These are phyloP conservation scores for Alosa alosa DNA, from an alignment of 2,113 vertebrate species.

Conservation along the genomic window DNA sequence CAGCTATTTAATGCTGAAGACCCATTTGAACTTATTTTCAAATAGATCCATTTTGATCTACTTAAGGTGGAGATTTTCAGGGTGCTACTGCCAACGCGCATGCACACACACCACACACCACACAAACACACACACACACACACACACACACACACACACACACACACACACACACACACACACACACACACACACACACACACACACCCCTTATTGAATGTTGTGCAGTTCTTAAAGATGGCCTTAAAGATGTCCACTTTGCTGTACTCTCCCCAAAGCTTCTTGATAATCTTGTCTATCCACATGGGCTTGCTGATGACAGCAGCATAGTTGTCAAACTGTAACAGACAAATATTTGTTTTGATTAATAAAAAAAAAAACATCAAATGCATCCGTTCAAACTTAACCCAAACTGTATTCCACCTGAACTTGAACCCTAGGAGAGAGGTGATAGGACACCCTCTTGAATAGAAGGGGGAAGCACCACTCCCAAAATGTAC, in stretches of 20 bases:
- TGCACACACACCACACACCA: no score
- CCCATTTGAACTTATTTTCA: neutral
- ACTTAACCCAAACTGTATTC: no score
- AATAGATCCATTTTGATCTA: neutral
- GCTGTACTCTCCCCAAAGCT: neutral
- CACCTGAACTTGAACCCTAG: no score
- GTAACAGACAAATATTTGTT: neutral
- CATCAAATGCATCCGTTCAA: neutral
- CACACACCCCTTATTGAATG: neutral
- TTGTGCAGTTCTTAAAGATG: neutral
- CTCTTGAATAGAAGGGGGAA: no score
- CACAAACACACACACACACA: no score
- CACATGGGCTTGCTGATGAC: constrained; percentile 2
- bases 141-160: neutral
- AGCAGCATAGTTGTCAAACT: neutral
- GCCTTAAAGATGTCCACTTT: neutral
- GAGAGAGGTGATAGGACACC: no score
- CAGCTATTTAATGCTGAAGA: neutral
- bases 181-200: neutral
- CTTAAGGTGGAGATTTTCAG: no score
- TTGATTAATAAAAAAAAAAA: neutral
- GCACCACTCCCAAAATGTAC: no score
- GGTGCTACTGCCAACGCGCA: no score
- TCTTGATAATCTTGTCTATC: constrained; percentile 5
- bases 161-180: no score